Evolutionary conservation across 1,140 invertebrate species (phyloP).

Genomic region (Wasmannia auropunctata): DNA sequence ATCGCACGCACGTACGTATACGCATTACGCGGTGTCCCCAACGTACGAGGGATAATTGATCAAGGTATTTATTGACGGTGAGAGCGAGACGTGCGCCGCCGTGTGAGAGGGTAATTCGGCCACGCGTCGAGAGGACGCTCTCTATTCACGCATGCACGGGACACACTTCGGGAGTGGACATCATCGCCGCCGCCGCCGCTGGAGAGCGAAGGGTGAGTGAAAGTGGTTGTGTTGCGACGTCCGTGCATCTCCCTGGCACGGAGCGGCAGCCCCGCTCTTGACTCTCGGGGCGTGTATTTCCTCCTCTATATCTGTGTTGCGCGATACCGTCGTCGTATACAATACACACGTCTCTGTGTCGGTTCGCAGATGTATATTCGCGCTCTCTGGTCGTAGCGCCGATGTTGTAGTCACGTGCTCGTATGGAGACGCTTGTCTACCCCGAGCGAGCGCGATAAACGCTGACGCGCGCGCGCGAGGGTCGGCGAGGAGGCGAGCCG

Average conservation of each 20-base stretch:
- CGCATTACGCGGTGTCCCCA: background rate
- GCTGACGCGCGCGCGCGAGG: background rate
- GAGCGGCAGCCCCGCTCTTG: no score
- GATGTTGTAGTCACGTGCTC: conserved; percentile 38
- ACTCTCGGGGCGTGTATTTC: no score
- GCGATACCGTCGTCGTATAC: background rate
- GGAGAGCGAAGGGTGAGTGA: conserved; percentile 43
- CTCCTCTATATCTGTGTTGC: background rate
- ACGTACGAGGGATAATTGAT: conserved; percentile 64
- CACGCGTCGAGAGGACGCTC: conserved; percentile 42
- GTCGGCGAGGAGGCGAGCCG: conserved; percentile 7
- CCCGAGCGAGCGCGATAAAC: conserved; percentile 45
- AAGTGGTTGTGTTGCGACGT: conserved; percentile 44
- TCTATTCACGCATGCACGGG: conserved; percentile 60
- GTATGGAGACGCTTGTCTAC: conserved; percentile 20
- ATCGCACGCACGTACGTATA: background rate
- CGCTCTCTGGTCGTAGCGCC: background rate
- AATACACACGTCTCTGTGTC: background rate
- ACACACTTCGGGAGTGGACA: conserved; percentile 47
- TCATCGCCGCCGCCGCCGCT: no score
- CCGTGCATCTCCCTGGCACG: no score
- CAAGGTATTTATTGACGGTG: conserved; percentile 65
- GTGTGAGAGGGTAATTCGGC: conserved; percentile 57
- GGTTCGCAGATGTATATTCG: conserved; percentile 15
- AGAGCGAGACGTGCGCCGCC: conserved; percentile 51